Percentiles rank a stretch among this genome's conserved stretches.
phyloP scores from a whole-genome alignment of 2,888 invertebrate genomes.

The Bombyx huttoni region DNA sequence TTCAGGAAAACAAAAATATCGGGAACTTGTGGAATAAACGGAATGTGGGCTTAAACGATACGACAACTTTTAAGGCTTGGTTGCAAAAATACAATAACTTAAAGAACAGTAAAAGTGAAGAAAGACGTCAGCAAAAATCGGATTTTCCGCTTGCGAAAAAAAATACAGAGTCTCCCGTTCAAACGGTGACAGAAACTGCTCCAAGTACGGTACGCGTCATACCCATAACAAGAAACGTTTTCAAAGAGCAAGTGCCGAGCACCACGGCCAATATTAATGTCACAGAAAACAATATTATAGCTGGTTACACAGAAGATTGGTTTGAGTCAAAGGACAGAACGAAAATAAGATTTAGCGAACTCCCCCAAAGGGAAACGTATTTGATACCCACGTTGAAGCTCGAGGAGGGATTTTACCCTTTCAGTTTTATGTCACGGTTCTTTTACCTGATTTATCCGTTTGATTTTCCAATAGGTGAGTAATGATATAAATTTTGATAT shows the following conservation, averaged over 20 bases:
- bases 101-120: constrained; percentile 33
- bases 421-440: constrained; percentile 74
- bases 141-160: constrained; percentile 28
- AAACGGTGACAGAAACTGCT: constrained; percentile 8
- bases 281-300: constrained; percentile 40
- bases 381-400: constrained; percentile 68
- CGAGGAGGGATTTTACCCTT: constrained; percentile 74
- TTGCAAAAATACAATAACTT: constrained; percentile 42
- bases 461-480: constrained; percentile 77
- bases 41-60: constrained; percentile 19
- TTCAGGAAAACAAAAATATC: constrained; percentile 10
- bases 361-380: constrained; percentile 60
- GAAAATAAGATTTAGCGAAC: constrained; percentile 59
- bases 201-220: constrained; percentile 29
- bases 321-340: constrained; percentile 46
- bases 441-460: constrained; percentile 76
- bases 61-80: constrained; percentile 31
- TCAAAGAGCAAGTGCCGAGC: constrained; percentile 28
- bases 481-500: constrained; percentile 1
- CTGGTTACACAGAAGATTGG: constrained; percentile 50
- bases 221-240: constrained; percentile 49
- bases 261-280: constrained; percentile 26
- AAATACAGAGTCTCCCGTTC: constrained; percentile 13
- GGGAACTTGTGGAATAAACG: constrained; percentile 40
- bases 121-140: constrained; percentile 29